Evolutionary conservation across 2,888 invertebrate species (phyloP), one percentile per base, ranked within the genome.

Genomic region (Temnothorax ravouxi): DNA sequence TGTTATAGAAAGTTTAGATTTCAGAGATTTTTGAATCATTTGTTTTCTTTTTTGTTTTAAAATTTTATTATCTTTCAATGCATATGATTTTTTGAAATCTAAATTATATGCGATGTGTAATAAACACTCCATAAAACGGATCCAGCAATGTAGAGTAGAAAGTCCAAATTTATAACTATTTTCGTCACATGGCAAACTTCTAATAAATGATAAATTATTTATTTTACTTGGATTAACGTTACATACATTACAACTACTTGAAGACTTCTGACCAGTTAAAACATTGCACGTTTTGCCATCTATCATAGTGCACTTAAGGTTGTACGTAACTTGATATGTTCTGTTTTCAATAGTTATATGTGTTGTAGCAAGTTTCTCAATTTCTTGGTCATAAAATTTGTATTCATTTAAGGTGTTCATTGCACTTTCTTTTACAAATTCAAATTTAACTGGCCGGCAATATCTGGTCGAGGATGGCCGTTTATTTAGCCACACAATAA

Each of bases 361-460:
- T 62, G n/a, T 44, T 18, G 67, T 2, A 41, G n/a, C 21, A 25
- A 71, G 61, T 38, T 79, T 71, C 6, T 62, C 41, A 41, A 84
- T 44, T 38, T 47, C 44, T 41, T 76, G 25, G 38, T 21, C 18
- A 54, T 84, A 72, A 61, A 80, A 80, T 29, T 72, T 84, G 44
- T 84, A 79, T 25, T 79, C n/a, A 3, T 64, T 61, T 21, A 71
- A 52, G 3, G 34, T 62, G 25, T 79, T 69, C 5, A 25, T 29
- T n/a, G 15, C 2, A 52, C 18, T 84, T 59, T 80, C 66, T 84
- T 81, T 72, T 34, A 34, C 1, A 54, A 84, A 84, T 74, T 81
- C 59, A 75, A 81, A 84, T 50, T 84, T 59, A 21, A 81, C 15
- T 84, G 75, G 66, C 61, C 84, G n/a, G 52, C 84, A 74, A 47